These are phyloP conservation scores for Pristionchus mayeri DNA, from an alignment of 2,888 invertebrate species.

Conservation along the genomic window DNA sequence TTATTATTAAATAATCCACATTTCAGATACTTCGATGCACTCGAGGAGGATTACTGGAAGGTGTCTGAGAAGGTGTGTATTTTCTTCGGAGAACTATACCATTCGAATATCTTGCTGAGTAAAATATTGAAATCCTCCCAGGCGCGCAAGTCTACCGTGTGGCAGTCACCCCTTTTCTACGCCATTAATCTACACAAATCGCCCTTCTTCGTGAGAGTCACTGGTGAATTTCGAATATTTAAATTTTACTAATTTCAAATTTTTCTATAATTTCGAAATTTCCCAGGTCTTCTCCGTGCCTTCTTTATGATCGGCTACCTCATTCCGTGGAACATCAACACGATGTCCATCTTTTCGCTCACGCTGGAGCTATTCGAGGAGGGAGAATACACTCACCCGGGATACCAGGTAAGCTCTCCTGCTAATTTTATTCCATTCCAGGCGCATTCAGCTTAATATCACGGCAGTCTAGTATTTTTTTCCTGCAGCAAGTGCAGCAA, in stretches of 20 bases:
- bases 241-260: neutral
- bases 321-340: conserved; percentile 73
- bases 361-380: conserved; percentile 66
- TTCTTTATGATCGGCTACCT: conserved; percentile 72
- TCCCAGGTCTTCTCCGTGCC: conserved; percentile 54
- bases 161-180: conserved; percentile 73
- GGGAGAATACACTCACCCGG: conserved; percentile 58
- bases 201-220: conserved; percentile 71
- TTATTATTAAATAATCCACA: neutral
- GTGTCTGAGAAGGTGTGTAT: conserved; percentile 52
- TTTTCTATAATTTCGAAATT: neutral
- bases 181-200: conserved; percentile 71
- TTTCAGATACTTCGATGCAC: conserved; percentile 67
- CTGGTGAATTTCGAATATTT: conserved; percentile 53
- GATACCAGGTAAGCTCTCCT: conserved; percentile 51
- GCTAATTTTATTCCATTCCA: no score
- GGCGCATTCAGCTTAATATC: no score
- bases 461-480: no score
- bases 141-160: conserved; percentile 67
- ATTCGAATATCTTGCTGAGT: no score
- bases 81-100: neutral
- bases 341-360: conserved; percentile 71
- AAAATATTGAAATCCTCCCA: conserved; percentile 49
- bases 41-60: conserved; percentile 73
- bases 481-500: no score